A percentile compares a stretch with the other conserved stretches of the same genome.
Evolutionary conservation across 2,888 invertebrate species (phyloP).

Genomic region (Digitonthophagus gazella): DNA sequence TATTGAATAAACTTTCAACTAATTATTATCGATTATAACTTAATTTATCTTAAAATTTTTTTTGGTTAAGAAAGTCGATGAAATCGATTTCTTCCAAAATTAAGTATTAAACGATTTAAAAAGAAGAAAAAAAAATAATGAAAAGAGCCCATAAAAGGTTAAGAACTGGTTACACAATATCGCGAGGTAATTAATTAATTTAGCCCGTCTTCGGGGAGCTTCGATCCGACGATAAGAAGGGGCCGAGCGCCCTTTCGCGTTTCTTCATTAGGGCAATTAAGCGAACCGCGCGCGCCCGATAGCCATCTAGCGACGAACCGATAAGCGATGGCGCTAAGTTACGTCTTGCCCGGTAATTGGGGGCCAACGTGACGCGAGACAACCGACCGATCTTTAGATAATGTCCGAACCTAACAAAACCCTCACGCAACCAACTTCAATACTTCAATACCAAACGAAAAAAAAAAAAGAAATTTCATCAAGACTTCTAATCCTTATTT

Average conservation of each 20-base stretch:
- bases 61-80: too few relatives aligned
- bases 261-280: slow-evolving; percentile 52
- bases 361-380: not conserved
- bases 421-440: not conserved
- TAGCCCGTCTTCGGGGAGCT: slow-evolving; percentile 45
- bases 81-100: too few relatives aligned
- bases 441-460: too few relatives aligned
- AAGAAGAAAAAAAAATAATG: too few relatives aligned
- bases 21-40: too few relatives aligned
- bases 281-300: slow-evolving; percentile 48
- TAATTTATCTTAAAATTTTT: too few relatives aligned
- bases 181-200: slow-evolving; percentile 46
- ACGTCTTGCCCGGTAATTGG: not conserved
- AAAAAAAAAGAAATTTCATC: too few relatives aligned
- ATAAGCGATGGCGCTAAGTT: slow-evolving; percentile 39
- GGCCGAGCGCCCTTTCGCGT: slow-evolving; percentile 48
- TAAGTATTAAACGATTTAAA: too few relatives aligned
- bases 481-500: too few relatives aligned
- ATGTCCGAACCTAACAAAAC: not conserved
- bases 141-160: too few relatives aligned
- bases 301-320: slow-evolving; percentile 46
- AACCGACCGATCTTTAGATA: not conserved
- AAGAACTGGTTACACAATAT: slow-evolving; percentile 42
- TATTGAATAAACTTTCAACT: too few relatives aligned
- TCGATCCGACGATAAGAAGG: slow-evolving; percentile 40